Conservation (phyloP, 2,888 invertebrate species). For the Adelognathus sp. region DNA sequence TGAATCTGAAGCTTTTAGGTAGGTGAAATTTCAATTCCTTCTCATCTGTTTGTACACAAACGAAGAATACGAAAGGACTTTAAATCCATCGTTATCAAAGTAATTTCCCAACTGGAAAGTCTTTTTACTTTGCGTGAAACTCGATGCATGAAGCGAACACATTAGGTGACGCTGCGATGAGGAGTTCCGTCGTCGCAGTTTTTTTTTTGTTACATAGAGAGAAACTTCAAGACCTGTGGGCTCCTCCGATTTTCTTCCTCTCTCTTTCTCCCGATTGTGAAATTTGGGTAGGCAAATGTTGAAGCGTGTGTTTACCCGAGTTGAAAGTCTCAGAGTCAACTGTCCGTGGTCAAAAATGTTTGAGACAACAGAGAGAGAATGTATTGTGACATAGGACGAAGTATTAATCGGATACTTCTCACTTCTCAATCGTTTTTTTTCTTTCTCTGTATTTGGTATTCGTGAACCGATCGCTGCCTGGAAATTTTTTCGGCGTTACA, state of each 20-base stretch:
- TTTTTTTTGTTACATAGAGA: background rate
- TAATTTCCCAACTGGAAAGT: background rate
- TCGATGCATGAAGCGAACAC: background rate
- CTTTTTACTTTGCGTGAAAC: slow-evolving; percentile 5
- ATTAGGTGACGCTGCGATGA: slow-evolving; percentile 17
- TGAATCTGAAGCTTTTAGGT: no score
- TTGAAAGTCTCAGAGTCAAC: slow-evolving; percentile 33
- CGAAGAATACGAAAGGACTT: background rate
- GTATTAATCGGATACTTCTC: slow-evolving; percentile 25
- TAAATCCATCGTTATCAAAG: background rate
- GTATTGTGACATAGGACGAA: slow-evolving; percentile 11
- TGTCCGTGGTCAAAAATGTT: slow-evolving; percentile 35
- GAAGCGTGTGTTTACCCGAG: slow-evolving; percentile 46
- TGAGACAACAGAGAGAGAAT: background rate
- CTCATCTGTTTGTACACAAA: no score
- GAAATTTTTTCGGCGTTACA: background rate
- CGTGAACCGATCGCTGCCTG: background rate
- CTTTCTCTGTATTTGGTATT: background rate
- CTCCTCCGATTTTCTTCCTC: no score
- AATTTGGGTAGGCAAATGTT: slow-evolving; percentile 48
- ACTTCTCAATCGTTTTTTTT: background rate
- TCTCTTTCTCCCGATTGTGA: slow-evolving; percentile 47
- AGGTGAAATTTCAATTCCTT: no score
- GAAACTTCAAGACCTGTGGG: slow-evolving; percentile 21
- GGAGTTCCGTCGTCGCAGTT: slow-evolving; percentile 19